Evolutionary conservation across 2,888 invertebrate genomes (phyloP).

Genomic region (Brachyptera putata): DNA sequence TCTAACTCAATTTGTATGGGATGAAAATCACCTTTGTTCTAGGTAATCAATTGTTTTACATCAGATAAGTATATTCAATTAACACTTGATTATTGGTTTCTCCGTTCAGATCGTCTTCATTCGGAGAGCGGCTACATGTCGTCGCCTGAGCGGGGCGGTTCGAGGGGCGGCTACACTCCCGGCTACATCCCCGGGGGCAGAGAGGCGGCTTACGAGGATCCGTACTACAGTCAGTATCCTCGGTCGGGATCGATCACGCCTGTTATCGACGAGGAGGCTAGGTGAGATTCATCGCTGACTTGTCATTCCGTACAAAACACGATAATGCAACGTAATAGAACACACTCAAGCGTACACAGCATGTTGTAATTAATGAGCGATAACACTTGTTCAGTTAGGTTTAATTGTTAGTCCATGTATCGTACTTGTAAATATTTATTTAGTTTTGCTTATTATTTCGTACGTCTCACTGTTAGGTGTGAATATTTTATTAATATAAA

Average conservation of each 20-base stretch:
- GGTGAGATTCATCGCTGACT: conserved; percentile 47
- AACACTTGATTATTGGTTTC: no score
- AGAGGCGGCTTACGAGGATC: conserved; percentile 66
- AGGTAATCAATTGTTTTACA: no score
- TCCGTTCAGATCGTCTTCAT: conserved; percentile 44
- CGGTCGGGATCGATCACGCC: conserved; percentile 71
- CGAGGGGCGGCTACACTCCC: conserved; percentile 37
- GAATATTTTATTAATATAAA: no score
- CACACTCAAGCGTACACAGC: background rate
- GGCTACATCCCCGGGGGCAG: conserved; percentile 34
- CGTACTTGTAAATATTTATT: no score
- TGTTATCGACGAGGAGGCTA: conserved; percentile 86
- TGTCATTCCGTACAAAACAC: background rate
- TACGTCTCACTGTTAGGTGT: no score
- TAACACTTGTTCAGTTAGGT: no score
- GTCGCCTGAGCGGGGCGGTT: conserved; percentile 73
- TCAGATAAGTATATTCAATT: no score
- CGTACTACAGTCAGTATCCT: conserved; percentile 78
- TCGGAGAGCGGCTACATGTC: conserved; percentile 76
- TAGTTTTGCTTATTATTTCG: no score
- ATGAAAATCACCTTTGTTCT: no score
- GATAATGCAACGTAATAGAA: background rate
- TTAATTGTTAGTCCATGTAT: no score
- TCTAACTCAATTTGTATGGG: no score
- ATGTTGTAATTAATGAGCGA: no score